A percentile compares a stretch with the other conserved stretches of the same genome.
phyloP scores from a whole-genome alignment of 2,113 vertebrate species.

The Carettochelys insculpta region DNA sequence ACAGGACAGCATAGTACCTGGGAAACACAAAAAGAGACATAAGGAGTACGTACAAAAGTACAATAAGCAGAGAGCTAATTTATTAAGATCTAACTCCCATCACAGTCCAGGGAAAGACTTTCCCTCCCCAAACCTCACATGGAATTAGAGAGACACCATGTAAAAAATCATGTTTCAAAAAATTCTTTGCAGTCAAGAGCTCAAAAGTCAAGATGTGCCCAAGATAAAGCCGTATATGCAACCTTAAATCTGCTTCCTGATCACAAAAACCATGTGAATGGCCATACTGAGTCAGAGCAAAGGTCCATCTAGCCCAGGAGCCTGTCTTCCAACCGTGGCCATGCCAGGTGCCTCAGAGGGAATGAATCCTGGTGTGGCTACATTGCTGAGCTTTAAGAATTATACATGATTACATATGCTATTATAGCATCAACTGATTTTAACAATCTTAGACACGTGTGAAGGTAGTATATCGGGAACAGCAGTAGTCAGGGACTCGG shows the following conservation, averaged over 20 bases:
- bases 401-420: neutral
- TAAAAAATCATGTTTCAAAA: neutral
- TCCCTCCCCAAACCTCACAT: neutral
- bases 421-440: neutral
- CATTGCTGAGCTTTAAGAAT: neutral
- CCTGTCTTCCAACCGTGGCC: neutral
- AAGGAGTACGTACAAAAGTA: neutral
- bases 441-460: neutral
- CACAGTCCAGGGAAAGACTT: neutral
- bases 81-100: neutral
- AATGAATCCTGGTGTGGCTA: accelerated
- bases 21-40: neutral
- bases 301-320: neutral
- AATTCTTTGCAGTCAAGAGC: neutral
- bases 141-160: accelerated
- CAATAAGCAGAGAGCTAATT: neutral
- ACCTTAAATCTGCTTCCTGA: neutral
- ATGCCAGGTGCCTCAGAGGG: neutral
- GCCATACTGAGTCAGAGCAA: neutral
- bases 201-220: neutral
- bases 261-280: neutral
- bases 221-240: neutral
- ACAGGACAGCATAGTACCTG: constrained; percentile 97
- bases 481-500: neutral
- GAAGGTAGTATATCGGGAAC: neutral